Evolutionary conservation across 2,888 invertebrate species (phyloP).

Genomic region (Pecten maximus): DNA sequence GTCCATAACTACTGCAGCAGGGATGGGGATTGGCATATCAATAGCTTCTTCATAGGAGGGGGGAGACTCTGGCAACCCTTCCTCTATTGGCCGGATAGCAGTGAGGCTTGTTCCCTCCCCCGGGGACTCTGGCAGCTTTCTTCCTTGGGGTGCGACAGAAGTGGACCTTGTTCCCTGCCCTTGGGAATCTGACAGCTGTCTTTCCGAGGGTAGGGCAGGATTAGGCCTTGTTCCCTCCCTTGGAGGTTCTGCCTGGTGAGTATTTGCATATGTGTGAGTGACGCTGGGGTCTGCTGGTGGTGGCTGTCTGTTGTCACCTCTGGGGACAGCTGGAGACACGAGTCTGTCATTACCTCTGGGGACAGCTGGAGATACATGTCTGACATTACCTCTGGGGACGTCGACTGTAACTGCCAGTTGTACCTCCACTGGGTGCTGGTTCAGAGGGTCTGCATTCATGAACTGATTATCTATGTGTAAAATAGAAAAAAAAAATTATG

Average conservation of each 20-base stretch:
- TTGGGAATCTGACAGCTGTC: not conserved
- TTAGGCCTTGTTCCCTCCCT: not conserved
- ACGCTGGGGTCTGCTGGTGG: not conserved
- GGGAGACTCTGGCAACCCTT: slow-evolving; percentile 30
- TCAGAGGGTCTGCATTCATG: not conserved
- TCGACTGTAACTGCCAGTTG: not conserved
- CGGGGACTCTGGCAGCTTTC: not conserved
- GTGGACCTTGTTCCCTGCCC: not conserved
- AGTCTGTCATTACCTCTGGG: not conserved
- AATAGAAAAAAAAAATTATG: not conserved
- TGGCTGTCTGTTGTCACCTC: not conserved
- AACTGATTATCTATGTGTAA: not conserved
- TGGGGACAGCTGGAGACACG: not conserved
- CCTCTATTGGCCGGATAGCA: not conserved
- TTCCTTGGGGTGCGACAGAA: too few relatives aligned
- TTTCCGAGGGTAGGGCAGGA: not conserved
- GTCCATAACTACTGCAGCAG: not conserved
- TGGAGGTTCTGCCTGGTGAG: not conserved
- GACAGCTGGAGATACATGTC: not conserved
- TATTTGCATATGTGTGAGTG: not conserved
- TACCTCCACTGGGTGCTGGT: not conserved
- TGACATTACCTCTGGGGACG: not conserved
- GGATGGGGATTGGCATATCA: slow-evolving; percentile 34
- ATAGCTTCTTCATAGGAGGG: slow-evolving; percentile 51
- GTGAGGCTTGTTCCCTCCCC: slow-evolving; percentile 24